Evolutionary conservation across 2,113 vertebrate genomes (phyloP).

Genomic region (Gila orcuttii): DNA sequence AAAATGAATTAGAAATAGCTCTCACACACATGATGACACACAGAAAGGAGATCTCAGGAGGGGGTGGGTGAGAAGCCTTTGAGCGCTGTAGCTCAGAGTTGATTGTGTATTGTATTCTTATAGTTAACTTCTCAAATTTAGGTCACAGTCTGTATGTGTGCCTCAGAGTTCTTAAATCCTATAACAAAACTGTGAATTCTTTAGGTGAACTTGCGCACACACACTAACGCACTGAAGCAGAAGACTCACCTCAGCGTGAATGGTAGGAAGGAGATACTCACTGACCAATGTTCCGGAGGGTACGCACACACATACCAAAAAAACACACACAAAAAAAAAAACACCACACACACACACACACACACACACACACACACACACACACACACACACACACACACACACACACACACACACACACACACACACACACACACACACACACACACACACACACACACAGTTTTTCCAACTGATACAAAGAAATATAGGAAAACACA

Average conservation of each 20-base stretch:
- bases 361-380: not conserved
- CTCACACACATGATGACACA: not conserved
- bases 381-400: not conserved
- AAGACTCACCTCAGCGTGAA: constrained; percentile 23
- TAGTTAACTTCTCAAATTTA: constrained; percentile 27
- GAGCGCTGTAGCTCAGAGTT: not conserved
- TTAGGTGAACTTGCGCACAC: not conserved
- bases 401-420: not conserved
- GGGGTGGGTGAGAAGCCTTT: not conserved
- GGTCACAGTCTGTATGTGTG: constrained; percentile 44
- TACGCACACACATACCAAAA: not conserved
- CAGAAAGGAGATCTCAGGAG: not conserved
- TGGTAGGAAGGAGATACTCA: constrained; percentile 18
- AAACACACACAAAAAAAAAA: too few relatives aligned
- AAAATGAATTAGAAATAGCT: not conserved
- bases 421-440: not conserved
- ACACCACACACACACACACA: not conserved
- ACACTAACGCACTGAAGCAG: constrained; percentile 9
- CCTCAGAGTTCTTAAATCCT: constrained; percentile 22
- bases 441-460: not conserved
- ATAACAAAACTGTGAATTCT: constrained; percentile 6
- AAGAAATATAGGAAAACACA: not conserved
- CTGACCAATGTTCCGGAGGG: constrained; percentile 33
- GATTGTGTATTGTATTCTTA: not conserved
- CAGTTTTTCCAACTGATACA: not conserved